Conservation (phyloP, 2,888 invertebrate species). For the Cactoblastis cactorum region DNA sequence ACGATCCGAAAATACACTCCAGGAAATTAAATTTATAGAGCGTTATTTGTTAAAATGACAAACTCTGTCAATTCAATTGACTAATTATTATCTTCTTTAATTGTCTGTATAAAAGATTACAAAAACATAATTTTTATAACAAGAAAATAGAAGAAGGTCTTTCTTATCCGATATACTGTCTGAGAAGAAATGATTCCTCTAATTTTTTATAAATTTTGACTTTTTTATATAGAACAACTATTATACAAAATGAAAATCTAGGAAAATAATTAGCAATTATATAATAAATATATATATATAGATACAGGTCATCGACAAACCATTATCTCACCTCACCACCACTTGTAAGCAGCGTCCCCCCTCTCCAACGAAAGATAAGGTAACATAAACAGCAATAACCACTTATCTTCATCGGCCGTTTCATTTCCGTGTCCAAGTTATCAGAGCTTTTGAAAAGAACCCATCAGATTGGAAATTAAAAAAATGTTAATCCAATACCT, state of each 20-base stretch:
- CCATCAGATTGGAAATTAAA: not conserved
- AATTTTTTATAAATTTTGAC: too few relatives aligned
- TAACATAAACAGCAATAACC: conserved; percentile 55
- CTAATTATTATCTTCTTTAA: too few relatives aligned
- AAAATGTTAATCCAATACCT: not conserved
- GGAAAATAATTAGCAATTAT: not conserved
- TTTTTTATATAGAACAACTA: too few relatives aligned
- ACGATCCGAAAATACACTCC: conserved; percentile 18
- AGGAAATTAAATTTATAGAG: not conserved
- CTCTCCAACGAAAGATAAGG: conserved; percentile 28
- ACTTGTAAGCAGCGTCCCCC: conserved; percentile 18
- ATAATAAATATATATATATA: not conserved
- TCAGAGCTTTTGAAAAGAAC: conserved; percentile 36
- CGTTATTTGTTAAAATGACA: not conserved
- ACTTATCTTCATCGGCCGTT: conserved; percentile 60
- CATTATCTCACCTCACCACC: not conserved
- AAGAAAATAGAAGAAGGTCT: too few relatives aligned
- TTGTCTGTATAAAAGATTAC: too few relatives aligned
- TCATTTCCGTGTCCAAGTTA: conserved; percentile 56
- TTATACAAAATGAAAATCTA: too few relatives aligned
- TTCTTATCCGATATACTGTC: too few relatives aligned
- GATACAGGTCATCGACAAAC: not conserved
- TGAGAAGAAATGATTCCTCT: too few relatives aligned
- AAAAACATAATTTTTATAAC: too few relatives aligned
- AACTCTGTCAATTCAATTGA: too few relatives aligned